Base-by-base conservation (phyloP, 2,888 invertebrate genomes). In the Lucinisca nassula region DNA sequence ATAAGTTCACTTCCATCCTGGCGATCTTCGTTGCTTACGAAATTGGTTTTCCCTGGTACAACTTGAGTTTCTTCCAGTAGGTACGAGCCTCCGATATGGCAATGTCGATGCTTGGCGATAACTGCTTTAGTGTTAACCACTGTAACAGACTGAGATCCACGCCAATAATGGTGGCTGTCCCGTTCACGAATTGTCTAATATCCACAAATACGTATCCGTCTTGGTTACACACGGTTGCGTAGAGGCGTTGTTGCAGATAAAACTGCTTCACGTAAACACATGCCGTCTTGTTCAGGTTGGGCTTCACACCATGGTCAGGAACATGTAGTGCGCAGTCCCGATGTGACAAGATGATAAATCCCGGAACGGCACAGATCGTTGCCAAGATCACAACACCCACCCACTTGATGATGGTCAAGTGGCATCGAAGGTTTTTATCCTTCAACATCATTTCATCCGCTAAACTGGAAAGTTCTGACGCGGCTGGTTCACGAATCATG, bases 121-220 rank as follows among this genome's bases (percentile, higher is more conserved):
- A 30, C 38, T 79, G 79, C 32, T 84, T 84, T n/a, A 84, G 51
- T n/a, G 51, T 58, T 6, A 35, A 24, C 78, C 78, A 79, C 74
- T 84, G 84, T 24, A 21, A 45, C 4, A 84, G 12, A 58, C 45
- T 61, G 17, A 79, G 45, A 30, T 84, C 32, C 10, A 84, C 58
- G 3, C 79, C 84, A 61, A 79, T 27, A 24, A 74, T 55, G 21
- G 78, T 73, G n/a, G 73, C 30, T 8, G 49, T 61, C 10, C 74
- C 74, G 73, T 84, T 84, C 35, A 79, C 75, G 37, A 79, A 84
- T 27, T 61, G 17, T 73, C 84, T 79, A 24, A 84, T 40, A 61
- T 84, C 84, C 55, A 84, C 4, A 74, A 79, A 79, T 40, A 74
- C 37, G 40, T 78, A 40, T 30, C 75, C 74, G n/a, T 51, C 27